Evolutionary conservation across 2,888 invertebrate genomes (phyloP), one percentile per base, ranked within the genome.

Genomic region (Euplexia lucipara): DNA sequence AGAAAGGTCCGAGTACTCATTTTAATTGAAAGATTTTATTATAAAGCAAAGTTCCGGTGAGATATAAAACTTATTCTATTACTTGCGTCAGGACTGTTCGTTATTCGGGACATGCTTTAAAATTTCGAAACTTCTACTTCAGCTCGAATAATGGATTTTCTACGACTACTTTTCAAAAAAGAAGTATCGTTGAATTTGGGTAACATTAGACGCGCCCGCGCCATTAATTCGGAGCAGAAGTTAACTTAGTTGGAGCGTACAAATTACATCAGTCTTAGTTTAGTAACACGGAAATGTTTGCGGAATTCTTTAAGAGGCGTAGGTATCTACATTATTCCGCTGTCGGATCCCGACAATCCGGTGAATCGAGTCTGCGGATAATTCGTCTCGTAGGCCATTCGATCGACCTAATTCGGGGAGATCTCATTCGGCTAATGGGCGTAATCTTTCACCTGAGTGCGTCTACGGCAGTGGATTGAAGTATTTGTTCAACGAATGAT

Each of bases 261-360:
- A 90, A 92, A 92, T 92, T 88, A 91, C 89, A 89, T 90, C 87
- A 87, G 85, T 89, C 90, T 90, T 89, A 90, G 89, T 90, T 90
- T 83, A 83, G 87, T 83, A 83, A 87, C 84, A 86, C 78, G 83
- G 84, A 86, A 89, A 89, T 88, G 87, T 88, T 85, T 74, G 75
- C 78, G 72, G 85, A 88, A 89, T 90, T 90, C 87, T 91, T 90
- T 88, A 88, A 85, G 81, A 83, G 68, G 47, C 49, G 65, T 62
- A 53, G 56, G 71, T 77, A 75, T 70, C 67, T 78, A 78, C 83
- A 87, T 87, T 88, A 84, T 87, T 84, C 77, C 76, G 78, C 82
- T 81, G 84, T 83, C 71, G 83, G 79, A 83, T 83, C 81, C 83
- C 81, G 77, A 83, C 85, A 86, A 86, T 85, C 86, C 83, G 82